These are phyloP conservation scores for Dendropsophus ebraccatus DNA, from an alignment of 2,113 vertebrate genomes.

Conservation along the genomic window DNA sequence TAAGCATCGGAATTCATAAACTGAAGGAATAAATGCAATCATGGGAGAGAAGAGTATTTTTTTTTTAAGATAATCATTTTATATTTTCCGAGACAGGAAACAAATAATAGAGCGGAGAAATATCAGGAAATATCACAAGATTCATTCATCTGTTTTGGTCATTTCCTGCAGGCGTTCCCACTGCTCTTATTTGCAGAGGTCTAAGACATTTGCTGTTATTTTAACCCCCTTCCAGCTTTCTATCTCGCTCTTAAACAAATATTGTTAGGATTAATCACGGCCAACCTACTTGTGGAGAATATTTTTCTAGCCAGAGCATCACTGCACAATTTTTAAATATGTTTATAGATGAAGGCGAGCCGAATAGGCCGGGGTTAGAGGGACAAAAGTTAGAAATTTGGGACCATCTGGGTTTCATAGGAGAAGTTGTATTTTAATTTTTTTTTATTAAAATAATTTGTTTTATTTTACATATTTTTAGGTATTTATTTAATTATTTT, in stretches of 20 bases:
- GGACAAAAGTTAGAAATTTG: background rate
- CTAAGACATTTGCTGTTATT: slow-evolving; percentile 1
- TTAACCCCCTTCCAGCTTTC: background rate
- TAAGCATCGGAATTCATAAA: background rate
- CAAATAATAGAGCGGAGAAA: slow-evolving; percentile 11
- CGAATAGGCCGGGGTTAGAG: background rate
- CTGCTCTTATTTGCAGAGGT: background rate
- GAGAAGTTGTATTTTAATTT: background rate
- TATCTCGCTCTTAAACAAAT: background rate
- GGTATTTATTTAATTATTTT: background rate
- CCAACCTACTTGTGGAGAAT: background rate
- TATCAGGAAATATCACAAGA: background rate
- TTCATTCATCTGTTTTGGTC: slow-evolving; percentile 32
- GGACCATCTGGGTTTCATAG: background rate
- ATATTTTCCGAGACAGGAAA: slow-evolving; percentile 22
- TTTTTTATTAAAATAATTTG: too few species aligned
- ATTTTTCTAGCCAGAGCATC: background rate
- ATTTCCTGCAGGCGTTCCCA: slow-evolving; percentile 9
- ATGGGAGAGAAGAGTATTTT: background rate
- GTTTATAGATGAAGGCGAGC: background rate
- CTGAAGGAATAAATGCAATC: slow-evolving; percentile 14
- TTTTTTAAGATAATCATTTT: slow-evolving; percentile 22
- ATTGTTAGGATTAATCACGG: background rate
- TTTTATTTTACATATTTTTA: background rate
- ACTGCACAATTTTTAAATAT: background rate